phyloP scores from a whole-genome alignment of 53 echinoderm and acorn worm species.

The Zoroaster sp. region DNA sequence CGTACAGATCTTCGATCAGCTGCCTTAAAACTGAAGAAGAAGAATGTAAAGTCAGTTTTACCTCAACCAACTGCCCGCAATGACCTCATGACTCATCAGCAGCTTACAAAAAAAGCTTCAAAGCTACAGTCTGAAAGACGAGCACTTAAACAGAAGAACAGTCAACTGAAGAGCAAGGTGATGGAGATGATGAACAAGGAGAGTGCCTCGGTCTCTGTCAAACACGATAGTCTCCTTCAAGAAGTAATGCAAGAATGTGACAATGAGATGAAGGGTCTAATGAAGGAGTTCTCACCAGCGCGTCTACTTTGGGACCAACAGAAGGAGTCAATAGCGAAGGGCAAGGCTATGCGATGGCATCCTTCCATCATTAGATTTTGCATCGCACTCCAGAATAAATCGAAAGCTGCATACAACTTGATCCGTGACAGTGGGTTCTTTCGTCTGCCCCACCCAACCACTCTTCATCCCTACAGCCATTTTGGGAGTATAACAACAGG shows the following conservation, averaged over 20 bases:
- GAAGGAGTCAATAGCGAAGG: background rate
- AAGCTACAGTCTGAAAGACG: background rate
- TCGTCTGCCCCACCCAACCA: constrained; percentile 32
- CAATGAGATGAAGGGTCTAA: background rate
- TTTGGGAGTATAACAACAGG: constrained; percentile 17
- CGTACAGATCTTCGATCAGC: background rate
- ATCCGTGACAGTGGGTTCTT: constrained; percentile 38
- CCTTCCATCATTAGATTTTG: background rate
- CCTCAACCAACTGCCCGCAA: background rate
- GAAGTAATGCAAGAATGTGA: background rate
- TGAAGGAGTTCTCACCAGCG: background rate
- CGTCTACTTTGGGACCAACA: constrained; percentile 31
- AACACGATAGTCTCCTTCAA: background rate
- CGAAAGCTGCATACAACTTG: background rate
- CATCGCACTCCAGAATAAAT: background rate
- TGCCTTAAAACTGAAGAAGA: background rate
- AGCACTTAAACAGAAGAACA: background rate
- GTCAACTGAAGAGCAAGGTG: background rate
- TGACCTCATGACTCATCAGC: background rate
- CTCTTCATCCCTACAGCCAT: constrained; percentile 41
- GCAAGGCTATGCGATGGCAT: constrained; percentile 7
- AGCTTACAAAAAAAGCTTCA: background rate
- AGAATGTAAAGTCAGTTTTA: no score
- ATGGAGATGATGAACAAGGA: background rate
- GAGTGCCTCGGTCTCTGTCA: background rate